Evolutionary conservation across 1,140 invertebrate genomes (phyloP).

Genomic region (Charaxes varanes): DNA sequence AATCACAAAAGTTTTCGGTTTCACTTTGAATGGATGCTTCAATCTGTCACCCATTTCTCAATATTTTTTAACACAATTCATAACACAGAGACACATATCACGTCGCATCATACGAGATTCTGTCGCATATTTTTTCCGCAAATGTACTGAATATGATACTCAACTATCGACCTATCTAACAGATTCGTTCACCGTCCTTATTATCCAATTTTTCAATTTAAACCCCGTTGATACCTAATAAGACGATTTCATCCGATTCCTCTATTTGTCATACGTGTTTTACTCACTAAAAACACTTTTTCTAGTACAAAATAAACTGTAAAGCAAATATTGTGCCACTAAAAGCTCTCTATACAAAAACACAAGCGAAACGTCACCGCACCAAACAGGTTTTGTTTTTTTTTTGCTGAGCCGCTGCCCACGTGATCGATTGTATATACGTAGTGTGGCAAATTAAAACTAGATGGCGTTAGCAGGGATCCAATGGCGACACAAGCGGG

Average conservation of each 20-base stretch:
- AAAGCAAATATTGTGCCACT: conserved; percentile 27
- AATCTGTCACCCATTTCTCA: conserved; percentile 63
- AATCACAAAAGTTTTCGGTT: conserved; percentile 38
- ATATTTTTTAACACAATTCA: conserved; percentile 20
- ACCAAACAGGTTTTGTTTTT: conserved; percentile 63
- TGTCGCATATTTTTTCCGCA: conserved; percentile 12
- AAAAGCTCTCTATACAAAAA: conserved; percentile 54
- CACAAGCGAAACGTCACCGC: conserved; percentile 52
- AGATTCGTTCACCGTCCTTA: conserved; percentile 8
- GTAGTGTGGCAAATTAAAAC: conserved; percentile 18
- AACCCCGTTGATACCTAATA: not conserved
- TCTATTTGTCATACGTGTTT: not conserved
- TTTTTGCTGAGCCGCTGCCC: conserved; percentile 30
- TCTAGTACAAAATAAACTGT: conserved; percentile 12
- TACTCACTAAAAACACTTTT: conserved; percentile 15
- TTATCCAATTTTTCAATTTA: conserved; percentile 18
- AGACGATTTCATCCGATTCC: not conserved
- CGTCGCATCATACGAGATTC: conserved; percentile 6
- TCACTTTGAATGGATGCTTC: conserved; percentile 59
- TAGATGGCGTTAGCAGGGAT: conserved; percentile 39
- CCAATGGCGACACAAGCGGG: not conserved
- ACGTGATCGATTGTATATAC: conserved; percentile 43
- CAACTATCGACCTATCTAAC: conserved; percentile 1
- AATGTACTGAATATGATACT: conserved; percentile 6
- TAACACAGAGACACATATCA: conserved; percentile 20